A percentile compares a stretch with the other conserved stretches of the same genome.
Evolutionary conservation across 1,140 invertebrate species (phyloP).

Genomic region (Wiebesia pumilae): DNA sequence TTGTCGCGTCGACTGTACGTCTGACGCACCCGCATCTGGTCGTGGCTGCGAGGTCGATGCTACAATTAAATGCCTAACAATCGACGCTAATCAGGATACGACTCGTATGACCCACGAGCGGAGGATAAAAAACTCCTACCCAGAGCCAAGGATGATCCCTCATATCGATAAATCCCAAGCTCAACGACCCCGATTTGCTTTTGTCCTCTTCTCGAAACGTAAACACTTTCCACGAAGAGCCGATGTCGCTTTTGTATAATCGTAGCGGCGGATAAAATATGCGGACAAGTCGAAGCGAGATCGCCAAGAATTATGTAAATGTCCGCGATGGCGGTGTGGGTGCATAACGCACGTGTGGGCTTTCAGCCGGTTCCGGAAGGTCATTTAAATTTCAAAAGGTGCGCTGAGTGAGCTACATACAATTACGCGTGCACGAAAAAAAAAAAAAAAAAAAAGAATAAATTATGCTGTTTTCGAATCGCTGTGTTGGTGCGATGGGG

Average conservation of each 20-base stretch:
- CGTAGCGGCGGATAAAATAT: not conserved
- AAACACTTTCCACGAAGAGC: not conserved
- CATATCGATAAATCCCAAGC: conserved; percentile 19
- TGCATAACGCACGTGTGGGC: conserved; percentile 23
- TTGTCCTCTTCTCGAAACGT: not conserved
- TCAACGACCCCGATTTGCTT: conserved; percentile 14
- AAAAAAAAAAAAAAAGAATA: not conserved
- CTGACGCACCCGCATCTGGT: conserved; percentile 26
- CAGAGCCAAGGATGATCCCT: conserved; percentile 42
- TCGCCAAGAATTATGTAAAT: conserved; percentile 14
- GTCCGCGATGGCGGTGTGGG: conserved; percentile 18
- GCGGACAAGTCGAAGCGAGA: not conserved
- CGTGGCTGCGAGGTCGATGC: conserved; percentile 17
- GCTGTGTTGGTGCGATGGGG: not conserved
- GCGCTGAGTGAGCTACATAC: not conserved
- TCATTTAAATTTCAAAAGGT: conserved; percentile 46
- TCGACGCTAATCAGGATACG: conserved; percentile 48
- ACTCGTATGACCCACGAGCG: not conserved
- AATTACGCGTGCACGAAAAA: not conserved
- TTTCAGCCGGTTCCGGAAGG: conserved; percentile 28
- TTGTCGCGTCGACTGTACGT: not conserved
- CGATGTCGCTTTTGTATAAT: no score
- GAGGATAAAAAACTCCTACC: not conserved
- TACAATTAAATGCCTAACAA: conserved; percentile 39
- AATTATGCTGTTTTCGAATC: not conserved